Base-by-base conservation (phyloP, 2,888 invertebrate species). In the Nemurella pictetii region DNA sequence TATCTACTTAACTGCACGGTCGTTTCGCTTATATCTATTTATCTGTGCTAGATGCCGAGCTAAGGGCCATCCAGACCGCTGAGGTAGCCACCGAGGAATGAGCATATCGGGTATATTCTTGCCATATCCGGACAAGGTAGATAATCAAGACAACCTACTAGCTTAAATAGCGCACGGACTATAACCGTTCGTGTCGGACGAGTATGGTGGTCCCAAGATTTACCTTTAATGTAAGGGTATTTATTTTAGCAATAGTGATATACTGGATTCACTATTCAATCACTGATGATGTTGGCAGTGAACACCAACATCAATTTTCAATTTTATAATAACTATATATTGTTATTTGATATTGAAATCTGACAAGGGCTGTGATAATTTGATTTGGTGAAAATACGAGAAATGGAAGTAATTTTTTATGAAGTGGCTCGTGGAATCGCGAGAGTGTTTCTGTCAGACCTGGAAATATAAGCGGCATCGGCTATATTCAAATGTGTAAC, bases 11-110 rank as follows among this genome's bases (percentile, higher is more conserved):
- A 7, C 4, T 20, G 15, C 7, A 36, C 20, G 25, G 20, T 55
- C 2, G 20, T 12, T 3, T 55, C n/a, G n/a, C n/a, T n/a, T n/a
- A n/a, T n/a, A n/a, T 15, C 55, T 55, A 1, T 55, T 55, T n/a
- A 2, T 20, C 55, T 12, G 55, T 20, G 55, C 26, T 82, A 87
- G 87, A 87, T 81, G 86, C 87, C 25, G 87, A 87, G 73, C 74
- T 84, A n/a, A 83, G 87, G 27, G 86, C 87, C 26, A 36, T 82
- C 55, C 82, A 82, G 29, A 20, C 28, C 7, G 15, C 82, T 2
- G 28, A 55, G 55, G 25, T 15, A 29, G 72, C 55, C 82, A 72
- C 55, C 29, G 82, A 82, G 29, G 82, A 82, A 72, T 82, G 29
- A 81, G 32, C 36, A 20, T 29, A 30, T n/a, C 28, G n/a, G 27